Evolutionary conservation across 1,140 invertebrate genomes (phyloP).

Genomic region (Cyclina sinensis): DNA sequence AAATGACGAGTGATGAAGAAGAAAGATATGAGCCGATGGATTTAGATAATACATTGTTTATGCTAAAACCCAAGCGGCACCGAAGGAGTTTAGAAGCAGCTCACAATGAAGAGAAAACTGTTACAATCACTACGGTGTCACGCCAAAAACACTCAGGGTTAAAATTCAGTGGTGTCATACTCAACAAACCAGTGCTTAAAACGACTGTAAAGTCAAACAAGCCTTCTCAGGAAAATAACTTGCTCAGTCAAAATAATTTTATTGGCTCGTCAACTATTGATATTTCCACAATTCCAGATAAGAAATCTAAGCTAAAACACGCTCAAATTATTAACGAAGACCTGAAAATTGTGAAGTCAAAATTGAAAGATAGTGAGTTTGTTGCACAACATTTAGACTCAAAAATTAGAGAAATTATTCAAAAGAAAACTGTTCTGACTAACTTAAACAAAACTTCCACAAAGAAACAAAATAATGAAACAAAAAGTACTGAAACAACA

Average conservation of each 20-base stretch:
- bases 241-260: background rate
- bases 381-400: constrained; percentile 38
- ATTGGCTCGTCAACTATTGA: background rate
- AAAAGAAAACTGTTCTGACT: constrained; percentile 21
- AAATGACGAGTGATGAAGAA: background rate
- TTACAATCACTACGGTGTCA: no score
- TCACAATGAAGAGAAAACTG: background rate
- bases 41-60: background rate
- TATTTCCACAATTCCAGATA: constrained; percentile 22
- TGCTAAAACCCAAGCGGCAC: constrained; percentile 48
- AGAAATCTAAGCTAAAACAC: constrained; percentile 28
- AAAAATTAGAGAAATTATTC: background rate
- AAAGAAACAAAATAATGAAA: background rate
- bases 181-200: constrained; percentile 12
- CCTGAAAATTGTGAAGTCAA: constrained; percentile 55
- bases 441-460: constrained; percentile 19
- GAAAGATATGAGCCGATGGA: constrained; percentile 14
- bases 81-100: background rate
- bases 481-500: no score
- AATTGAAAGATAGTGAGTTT: constrained; percentile 49
- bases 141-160: background rate
- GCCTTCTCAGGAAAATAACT: background rate
- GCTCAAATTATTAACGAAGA: constrained; percentile 62
- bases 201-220: background rate
- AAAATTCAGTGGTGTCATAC: background rate